Base-by-base conservation (phyloP, 2,113 vertebrate genomes). In the Orthonyx spaldingii region DNA sequence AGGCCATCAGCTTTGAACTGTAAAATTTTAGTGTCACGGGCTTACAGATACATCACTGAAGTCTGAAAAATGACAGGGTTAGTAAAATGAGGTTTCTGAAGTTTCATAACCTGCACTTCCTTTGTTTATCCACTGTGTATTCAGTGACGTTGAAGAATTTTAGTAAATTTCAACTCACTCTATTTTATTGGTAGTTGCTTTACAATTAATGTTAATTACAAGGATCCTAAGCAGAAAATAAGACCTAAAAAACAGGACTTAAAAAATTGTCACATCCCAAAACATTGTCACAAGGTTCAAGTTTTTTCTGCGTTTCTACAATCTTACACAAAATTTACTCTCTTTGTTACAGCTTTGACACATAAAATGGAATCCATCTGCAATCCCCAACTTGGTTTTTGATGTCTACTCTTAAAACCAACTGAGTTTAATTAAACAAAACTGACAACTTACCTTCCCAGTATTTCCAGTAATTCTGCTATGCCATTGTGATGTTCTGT, bases 401-500 rank as follows among this genome's bases (percentile, higher is more conserved):
- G 9, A 68, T 78, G 28, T 32, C 24, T 79, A 26, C 33, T 75
- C 57, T 71, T n/a, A 84, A 78, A 69, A 56, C 4, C 23, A 70
- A 81, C 22, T 1, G 3, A 93, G 6, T 82, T 85, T 81, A 77
- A 63, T 69, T 37, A 53, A 66, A 71, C 22, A 76, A 81, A 92
- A 77, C 16, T 10, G 49, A 41, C 32, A 68, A 75, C 98, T 97
- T 93, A 99, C 99, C 99, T 99, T 98, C 99, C 99, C 98, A 99
- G 97, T 97, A 99, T 99, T 98, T 99, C 99, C 98, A 99, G 98
- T 97, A 99, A 98, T 97, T 99, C 99, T 92, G 99, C 99, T 98
- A 99, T 99, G 97, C 99, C 99, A 71, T 99, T 99, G 98, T 99
- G 99, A 97, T 99, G 99, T 94, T 99, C 99, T 13, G 99, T 99